Evolutionary conservation across 2,888 invertebrate genomes (phyloP), one percentile per base, ranked within the genome.

Genomic region (Sphaerolaimus hirsutus): DNA sequence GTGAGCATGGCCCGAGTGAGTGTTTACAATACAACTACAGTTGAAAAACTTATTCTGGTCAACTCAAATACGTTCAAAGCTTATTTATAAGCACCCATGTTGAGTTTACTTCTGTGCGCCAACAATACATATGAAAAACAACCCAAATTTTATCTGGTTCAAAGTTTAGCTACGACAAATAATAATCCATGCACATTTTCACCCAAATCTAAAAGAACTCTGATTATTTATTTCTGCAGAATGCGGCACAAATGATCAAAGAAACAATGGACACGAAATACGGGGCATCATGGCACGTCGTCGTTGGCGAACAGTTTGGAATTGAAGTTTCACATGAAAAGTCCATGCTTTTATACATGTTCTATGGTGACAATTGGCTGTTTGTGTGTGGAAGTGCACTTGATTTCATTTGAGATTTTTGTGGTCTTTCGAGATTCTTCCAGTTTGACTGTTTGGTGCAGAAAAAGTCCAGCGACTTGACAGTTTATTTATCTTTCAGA

Each of bases 181-280:
- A n/a, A n/a, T n/a, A n/a, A n/a, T n/a, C n/a, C n/a, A n/a, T n/a
- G n/a, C n/a, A n/a, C n/a, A n/a, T n/a, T n/a, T n/a, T n/a, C 7
- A 7, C 5, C 14, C 5, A 14, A 29, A 14, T 24, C 29, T 38
- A 42, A 17, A 38, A 36, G 7, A 4, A 14, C 24, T 40, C 4
- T 5, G 38, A 7, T 12, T 32, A 12, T 40, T 25, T 43, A 10
- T 17, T 48, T 44, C 66, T 68, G 58, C 74, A 86, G 75, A 72
- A 75, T 54, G 87, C 87, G 0, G 84, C 91, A n/a, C 76, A 75
- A 55, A 77, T 81, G 74, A 82, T 91, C 46, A 91, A 91, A 68
- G 87, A 91, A 58, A 74, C 76, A 41, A 77, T 91, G 78, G 91
- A 91, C 67, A 86, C 84, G 67, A 84, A 83, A 64, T 87, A 83